Evolutionary conservation across 2,113 vertebrate species (phyloP).

Genomic region (Cygnus buccinator): DNA sequence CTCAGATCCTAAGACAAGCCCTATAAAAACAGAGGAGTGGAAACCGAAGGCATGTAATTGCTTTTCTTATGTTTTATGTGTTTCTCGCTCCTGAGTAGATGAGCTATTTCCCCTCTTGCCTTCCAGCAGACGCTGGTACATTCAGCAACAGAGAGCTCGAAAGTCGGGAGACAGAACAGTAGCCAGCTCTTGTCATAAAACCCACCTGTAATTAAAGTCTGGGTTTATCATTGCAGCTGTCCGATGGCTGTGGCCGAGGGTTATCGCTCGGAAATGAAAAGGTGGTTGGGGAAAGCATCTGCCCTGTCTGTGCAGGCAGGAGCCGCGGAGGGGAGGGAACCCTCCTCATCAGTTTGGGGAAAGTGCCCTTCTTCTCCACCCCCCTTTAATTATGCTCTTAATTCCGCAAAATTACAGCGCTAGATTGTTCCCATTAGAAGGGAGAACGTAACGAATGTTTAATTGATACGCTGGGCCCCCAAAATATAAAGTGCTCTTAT

Average conservation of each 20-base stretch:
- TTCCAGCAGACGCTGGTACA: not conserved
- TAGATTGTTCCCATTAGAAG: slow-evolving; percentile 34
- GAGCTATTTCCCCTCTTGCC: not conserved
- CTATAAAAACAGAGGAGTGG: slow-evolving; percentile 37
- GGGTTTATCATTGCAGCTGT: not conserved
- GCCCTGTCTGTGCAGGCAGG: not conserved
- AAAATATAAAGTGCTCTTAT: slow-evolving; percentile 50
- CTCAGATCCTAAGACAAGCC: slow-evolving; percentile 27
- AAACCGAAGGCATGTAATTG: slow-evolving; percentile 58
- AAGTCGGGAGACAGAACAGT: not conserved
- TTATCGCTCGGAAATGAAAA: not conserved
- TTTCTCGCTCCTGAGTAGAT: slow-evolving; percentile 14
- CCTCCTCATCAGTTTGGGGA: not conserved
- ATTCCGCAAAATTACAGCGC: not conserved
- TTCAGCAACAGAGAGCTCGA: not conserved
- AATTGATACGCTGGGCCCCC: slow-evolving; percentile 33
- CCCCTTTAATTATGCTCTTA: slow-evolving; percentile 7
- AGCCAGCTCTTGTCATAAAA: not conserved
- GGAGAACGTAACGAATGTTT: not conserved
- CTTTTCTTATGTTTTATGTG: slow-evolving; percentile 48
- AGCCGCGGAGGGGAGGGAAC: not conserved
- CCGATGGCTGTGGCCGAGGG: not conserved
- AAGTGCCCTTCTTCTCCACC: not conserved
- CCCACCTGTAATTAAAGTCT: not conserved
- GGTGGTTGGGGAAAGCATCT: not conserved